Conservation (phyloP, 37 sponge, comb jelly and placozoan species). For the Bolinopsis microptera region DNA sequence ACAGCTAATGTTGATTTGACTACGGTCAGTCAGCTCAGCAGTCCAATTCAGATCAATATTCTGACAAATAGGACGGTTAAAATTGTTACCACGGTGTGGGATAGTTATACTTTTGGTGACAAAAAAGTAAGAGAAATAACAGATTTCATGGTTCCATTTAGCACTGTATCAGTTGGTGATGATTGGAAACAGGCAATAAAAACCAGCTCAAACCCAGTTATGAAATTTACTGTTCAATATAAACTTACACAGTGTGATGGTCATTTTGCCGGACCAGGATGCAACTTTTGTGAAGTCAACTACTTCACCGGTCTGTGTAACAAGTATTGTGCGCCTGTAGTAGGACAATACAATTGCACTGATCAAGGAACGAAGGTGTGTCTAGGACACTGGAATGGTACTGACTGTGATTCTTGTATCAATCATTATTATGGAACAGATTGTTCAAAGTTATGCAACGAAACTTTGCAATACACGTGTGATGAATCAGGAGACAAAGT, state of each 20-base stretch:
- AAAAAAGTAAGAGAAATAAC: too few species aligned
- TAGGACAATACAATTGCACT: not conserved
- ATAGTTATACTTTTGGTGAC: not conserved
- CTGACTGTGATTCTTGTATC: constrained; percentile 4
- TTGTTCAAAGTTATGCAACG: not conserved
- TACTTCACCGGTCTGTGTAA: not conserved
- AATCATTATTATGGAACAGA: too few species aligned
- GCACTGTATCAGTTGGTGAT: too few species aligned
- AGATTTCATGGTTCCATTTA: too few species aligned
- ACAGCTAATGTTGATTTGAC: not conserved
- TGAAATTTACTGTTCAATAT: too few species aligned
- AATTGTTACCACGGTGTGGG: not conserved
- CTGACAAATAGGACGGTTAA: not conserved
- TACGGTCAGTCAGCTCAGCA: too few species aligned
- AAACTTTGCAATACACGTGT: not conserved
- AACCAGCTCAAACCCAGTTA: not conserved
- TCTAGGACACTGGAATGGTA: not conserved
- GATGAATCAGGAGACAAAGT: too few species aligned
- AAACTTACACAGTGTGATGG: too few species aligned
- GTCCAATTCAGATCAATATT: not conserved
- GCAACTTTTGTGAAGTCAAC: not conserved
- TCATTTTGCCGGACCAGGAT: not conserved
- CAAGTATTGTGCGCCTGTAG: not conserved
- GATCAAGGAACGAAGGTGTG: too few species aligned
- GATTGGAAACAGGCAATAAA: too few species aligned